phyloP scores from a whole-genome alignment of 2,113 vertebrate species.

The Gymnocephalus cernua region DNA sequence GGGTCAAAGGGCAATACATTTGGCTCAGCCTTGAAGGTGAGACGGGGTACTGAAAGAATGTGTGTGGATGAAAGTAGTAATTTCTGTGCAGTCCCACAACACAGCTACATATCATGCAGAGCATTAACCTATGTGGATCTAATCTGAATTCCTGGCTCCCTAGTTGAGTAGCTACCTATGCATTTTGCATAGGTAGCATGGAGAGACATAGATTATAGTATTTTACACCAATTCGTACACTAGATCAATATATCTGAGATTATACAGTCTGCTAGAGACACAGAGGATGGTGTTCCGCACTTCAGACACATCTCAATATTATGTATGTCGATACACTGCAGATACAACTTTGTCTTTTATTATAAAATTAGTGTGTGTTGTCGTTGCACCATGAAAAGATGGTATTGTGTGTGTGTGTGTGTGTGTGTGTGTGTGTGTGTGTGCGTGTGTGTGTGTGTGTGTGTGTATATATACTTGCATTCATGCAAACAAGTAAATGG shows the following conservation, averaged over 20 bases:
- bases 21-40: constrained; percentile 96
- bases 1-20: constrained; percentile 91
- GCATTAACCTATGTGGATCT: not conserved
- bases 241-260: not conserved
- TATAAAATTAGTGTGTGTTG: too few relatives aligned
- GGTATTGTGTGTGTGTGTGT: too few relatives aligned
- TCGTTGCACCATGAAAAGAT: too few relatives aligned
- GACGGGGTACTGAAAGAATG: constrained; percentile 26
- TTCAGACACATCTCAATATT: not conserved
- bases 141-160: not conserved
- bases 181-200: not conserved
- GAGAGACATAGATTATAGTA: not conserved
- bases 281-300: not conserved
- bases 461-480: too few relatives aligned
- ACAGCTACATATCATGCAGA: not conserved
- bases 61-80: not conserved
- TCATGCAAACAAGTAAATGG: too few relatives aligned
- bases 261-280: not conserved
- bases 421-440: too few relatives aligned
- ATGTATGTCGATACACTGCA: too few relatives aligned
- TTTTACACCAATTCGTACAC: not conserved
- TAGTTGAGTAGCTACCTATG: not conserved
- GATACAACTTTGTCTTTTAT: too few relatives aligned
- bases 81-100: not conserved
- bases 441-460: too few relatives aligned